A percentile compares a stretch with the other conserved stretches of the same genome.
These are phyloP conservation scores for Eutolmus rufibarbis DNA, from an alignment of 2,888 invertebrate genomes.

Conservation along the genomic window DNA sequence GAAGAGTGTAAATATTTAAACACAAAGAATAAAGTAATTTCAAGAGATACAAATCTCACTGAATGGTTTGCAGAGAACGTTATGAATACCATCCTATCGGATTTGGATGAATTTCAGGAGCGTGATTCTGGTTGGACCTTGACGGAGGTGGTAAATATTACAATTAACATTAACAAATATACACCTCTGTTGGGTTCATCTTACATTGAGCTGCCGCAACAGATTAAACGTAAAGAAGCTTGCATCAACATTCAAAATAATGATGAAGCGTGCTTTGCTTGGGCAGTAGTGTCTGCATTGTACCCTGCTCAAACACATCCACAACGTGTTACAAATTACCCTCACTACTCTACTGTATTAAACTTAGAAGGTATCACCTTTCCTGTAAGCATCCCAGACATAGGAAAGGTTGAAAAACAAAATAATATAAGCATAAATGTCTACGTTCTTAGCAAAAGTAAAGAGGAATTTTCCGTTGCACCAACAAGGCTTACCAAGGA, in stretches of 20 bases:
- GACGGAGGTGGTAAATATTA: background rate
- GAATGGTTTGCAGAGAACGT: background rate
- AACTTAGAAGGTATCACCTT: constrained; percentile 12
- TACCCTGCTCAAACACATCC: background rate
- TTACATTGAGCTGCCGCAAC: background rate
- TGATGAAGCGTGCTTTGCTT: background rate
- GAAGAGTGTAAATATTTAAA: constrained; percentile 3
- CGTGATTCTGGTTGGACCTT: background rate
- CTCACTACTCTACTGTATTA: constrained; percentile 20
- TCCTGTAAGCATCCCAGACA: background rate
- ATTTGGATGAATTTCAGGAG: background rate
- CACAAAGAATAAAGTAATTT: constrained; percentile 7
- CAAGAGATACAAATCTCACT: constrained; percentile 18
- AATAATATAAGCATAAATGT: background rate
- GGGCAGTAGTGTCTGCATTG: background rate
- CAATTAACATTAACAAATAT: background rate
- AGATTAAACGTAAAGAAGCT: no score
- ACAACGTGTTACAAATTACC: background rate
- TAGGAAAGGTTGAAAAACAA: background rate
- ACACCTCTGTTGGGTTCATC: constrained; percentile 24
- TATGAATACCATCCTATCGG: background rate
- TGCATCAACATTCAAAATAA: background rate
- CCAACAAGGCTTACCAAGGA: constrained; percentile 11
- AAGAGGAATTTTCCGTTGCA: background rate
- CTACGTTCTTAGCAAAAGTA: constrained; percentile 4